Conservation (phyloP, 2,113 vertebrate genomes). For the Penelope pileata region DNA sequence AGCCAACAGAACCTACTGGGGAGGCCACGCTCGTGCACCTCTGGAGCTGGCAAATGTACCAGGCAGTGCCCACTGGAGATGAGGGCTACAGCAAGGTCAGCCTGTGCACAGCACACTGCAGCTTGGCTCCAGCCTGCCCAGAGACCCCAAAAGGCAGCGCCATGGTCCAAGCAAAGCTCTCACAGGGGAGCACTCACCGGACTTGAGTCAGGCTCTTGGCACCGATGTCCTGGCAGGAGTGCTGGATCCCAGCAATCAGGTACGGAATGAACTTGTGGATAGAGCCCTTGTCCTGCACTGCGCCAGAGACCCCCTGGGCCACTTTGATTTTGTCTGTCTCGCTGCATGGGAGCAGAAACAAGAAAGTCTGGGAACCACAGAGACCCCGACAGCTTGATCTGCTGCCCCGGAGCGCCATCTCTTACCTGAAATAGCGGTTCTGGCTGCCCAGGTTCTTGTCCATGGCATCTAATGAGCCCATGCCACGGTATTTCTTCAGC, state of each 20-base stretch:
- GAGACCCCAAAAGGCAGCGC: not conserved
- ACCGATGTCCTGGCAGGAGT: slow-evolving; percentile 97
- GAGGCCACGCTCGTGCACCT: not conserved
- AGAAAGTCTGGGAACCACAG: not conserved
- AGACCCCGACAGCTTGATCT: not conserved
- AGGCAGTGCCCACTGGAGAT: fast-evolving
- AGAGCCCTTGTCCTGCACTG: slow-evolving; percentile 97
- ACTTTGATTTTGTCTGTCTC: slow-evolving; percentile 98
- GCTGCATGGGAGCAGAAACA: slow-evolving; percentile 73
- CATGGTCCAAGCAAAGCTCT: not conserved
- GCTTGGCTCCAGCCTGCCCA: not conserved
- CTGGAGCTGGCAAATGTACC: not conserved
- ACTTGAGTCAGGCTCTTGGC: slow-evolving; percentile 95
- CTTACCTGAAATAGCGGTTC: slow-evolving; percentile 95
- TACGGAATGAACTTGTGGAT: slow-evolving; percentile 98
- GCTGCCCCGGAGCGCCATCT: not conserved
- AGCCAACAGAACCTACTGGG: not conserved
- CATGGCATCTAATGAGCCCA: slow-evolving; percentile 98
- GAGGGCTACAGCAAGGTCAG: not conserved
- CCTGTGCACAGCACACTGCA: not conserved
- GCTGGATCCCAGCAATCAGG: slow-evolving; percentile 94
- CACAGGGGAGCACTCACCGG: slow-evolving; percentile 76
- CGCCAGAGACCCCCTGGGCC: slow-evolving; percentile 95
- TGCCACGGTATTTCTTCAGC: slow-evolving; percentile 96
- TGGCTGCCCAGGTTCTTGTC: slow-evolving; percentile 98